Conservation (phyloP, 2,888 invertebrate species). For the Cerceris ruficornis region DNA sequence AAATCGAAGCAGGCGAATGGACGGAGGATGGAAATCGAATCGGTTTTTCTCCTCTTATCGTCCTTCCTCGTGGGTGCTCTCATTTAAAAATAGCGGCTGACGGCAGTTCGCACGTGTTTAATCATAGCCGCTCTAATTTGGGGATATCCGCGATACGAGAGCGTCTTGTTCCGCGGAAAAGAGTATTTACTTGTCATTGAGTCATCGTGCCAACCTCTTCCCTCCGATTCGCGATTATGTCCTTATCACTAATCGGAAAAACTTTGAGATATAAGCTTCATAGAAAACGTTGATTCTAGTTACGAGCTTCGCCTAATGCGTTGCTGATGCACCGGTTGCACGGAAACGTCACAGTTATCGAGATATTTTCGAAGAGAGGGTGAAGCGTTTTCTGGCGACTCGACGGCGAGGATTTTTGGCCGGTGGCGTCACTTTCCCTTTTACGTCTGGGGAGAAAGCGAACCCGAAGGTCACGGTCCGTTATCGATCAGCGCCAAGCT, state of each 20-base stretch:
- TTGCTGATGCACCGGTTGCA: too few species aligned
- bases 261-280: not conserved
- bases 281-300: not conserved
- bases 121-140: conserved; percentile 3
- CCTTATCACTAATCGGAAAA: not conserved
- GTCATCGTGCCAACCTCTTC: not conserved
- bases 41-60: conserved; percentile 1
- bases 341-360: too few species aligned
- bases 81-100: conserved; percentile 64
- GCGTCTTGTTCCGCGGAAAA: not conserved
- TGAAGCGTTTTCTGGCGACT: too few species aligned
- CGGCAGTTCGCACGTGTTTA: conserved; percentile 36
- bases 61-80: conserved; percentile 11
- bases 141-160: conserved; percentile 3
- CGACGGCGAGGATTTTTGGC: not conserved
- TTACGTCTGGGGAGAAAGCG: conserved; percentile 3
- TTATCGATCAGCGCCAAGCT: conserved; percentile 42
- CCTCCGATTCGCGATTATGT: not conserved
- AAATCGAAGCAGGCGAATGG: not conserved
- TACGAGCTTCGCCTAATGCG: too few species aligned
- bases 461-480: not conserved
- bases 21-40: not conserved
- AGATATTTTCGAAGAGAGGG: too few species aligned
- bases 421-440: not conserved
- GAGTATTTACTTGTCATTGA: not conserved